These are phyloP conservation scores for Tringa solitaria DNA, from an alignment of 2,113 vertebrate genomes.

Conservation along the genomic window DNA sequence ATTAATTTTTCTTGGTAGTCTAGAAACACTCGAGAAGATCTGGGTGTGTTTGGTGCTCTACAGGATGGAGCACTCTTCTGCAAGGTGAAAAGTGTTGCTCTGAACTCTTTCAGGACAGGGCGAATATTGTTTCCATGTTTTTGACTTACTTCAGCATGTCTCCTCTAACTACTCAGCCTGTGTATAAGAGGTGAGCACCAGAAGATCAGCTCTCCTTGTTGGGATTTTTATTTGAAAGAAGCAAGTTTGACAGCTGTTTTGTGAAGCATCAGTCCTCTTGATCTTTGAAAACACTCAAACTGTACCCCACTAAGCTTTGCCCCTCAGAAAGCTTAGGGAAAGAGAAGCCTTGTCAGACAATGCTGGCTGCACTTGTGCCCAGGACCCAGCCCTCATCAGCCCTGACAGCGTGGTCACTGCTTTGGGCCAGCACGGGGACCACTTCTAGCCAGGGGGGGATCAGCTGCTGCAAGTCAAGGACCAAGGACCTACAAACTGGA, in stretches of 20 bases:
- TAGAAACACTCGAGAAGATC: neutral
- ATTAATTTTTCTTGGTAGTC: neutral
- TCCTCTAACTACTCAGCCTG: neutral
- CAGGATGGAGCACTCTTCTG: neutral
- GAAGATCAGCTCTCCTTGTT: neutral
- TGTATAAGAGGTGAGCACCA: rapidly evolving
- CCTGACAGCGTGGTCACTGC: neutral
- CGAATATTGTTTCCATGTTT: neutral
- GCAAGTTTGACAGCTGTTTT: rapidly evolving
- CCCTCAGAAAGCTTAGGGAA: neutral
- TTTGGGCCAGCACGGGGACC: neutral
- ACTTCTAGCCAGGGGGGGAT: neutral
- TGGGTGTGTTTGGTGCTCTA: neutral
- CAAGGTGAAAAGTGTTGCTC: neutral
- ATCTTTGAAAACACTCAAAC: neutral
- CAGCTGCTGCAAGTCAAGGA: neutral
- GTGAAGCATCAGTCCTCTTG: neutral
- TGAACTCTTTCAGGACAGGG: neutral
- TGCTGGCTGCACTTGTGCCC: rapidly evolving
- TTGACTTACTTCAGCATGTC: neutral
- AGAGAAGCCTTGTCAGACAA: neutral
- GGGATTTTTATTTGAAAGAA: neutral
- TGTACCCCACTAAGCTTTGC: neutral
- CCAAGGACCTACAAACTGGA: neutral
- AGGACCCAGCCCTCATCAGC: neutral